These are phyloP conservation scores for Belonocnema kinseyi DNA, from an alignment of 1,140 invertebrate genomes.

Conservation along the genomic window DNA sequence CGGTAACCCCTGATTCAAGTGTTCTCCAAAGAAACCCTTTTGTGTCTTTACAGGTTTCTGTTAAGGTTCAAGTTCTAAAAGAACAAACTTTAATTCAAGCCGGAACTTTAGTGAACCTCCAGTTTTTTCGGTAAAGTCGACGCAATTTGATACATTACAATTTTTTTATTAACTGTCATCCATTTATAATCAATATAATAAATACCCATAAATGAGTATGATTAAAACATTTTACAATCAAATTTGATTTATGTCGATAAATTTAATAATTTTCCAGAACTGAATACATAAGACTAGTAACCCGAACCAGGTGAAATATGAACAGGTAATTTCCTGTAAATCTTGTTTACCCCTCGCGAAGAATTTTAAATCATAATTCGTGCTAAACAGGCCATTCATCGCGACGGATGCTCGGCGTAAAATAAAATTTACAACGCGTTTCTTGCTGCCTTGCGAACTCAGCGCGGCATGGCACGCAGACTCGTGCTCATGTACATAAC, in stretches of 20 bases:
- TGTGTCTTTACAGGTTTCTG: too few relatives aligned
- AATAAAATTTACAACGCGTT: slow-evolving; percentile 22
- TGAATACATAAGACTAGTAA: not conserved
- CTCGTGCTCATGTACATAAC: slow-evolving; percentile 26
- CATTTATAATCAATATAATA: too few relatives aligned
- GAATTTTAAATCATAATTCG: slow-evolving; percentile 28
- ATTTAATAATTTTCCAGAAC: not conserved
- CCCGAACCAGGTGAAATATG: too few relatives aligned
- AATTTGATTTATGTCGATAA: too few relatives aligned
- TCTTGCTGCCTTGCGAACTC: not conserved
- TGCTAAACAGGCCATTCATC: slow-evolving; percentile 29
- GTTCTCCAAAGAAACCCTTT: not conserved
- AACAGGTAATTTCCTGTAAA: slow-evolving; percentile 17
- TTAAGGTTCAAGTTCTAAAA: too few relatives aligned
- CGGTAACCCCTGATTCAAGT: not conserved
- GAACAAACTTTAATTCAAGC: too few relatives aligned
- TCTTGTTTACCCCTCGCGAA: slow-evolving; percentile 22
- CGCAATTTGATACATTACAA: not conserved
- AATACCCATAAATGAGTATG: too few relatives aligned
- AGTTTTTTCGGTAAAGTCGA: not conserved
- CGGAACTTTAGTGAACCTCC: too few relatives aligned
- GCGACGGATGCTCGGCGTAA: slow-evolving; percentile 32
- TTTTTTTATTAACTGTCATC: too few relatives aligned
- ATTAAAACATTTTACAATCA: too few relatives aligned
- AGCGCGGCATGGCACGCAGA: not conserved